Percentiles rank a stretch among this genome's conserved stretches.
phyloP scores from a whole-genome alignment of 2,888 invertebrate genomes.

The Mystacides longicornis region DNA sequence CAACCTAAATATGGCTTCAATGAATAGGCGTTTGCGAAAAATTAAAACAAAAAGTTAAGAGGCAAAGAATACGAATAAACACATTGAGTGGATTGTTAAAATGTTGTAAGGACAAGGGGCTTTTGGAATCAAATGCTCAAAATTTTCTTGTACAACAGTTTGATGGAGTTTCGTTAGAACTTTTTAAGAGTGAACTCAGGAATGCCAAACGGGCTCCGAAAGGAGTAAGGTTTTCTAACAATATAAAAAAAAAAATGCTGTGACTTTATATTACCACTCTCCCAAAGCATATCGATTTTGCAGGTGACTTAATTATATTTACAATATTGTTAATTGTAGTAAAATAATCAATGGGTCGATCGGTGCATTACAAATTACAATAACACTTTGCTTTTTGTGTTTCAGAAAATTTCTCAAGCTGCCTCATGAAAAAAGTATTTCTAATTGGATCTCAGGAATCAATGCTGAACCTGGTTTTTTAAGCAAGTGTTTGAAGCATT shows the following conservation, averaged over 20 bases:
- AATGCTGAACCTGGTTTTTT: conserved; percentile 1
- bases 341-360: neutral
- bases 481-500: conserved; percentile 3
- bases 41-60: conserved; percentile 2
- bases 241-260: neutral
- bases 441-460: neutral
- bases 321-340: neutral
- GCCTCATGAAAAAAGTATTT: conserved; percentile 3
- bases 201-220: neutral
- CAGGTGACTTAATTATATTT: neutral
- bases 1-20: neutral
- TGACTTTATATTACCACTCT: conserved; percentile 2
- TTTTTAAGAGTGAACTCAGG: neutral
- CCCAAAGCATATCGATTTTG: conserved; percentile 5
- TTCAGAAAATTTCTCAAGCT: conserved; percentile 1
- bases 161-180: conserved; percentile 1
- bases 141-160: neutral
- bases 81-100: neutral
- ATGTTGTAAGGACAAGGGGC: neutral
- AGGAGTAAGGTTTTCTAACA: neutral
- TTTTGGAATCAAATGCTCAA: conserved; percentile 1
- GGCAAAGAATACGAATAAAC: neutral
- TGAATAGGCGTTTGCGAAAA: conserved; percentile 1
- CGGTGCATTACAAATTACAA: neutral
- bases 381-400: conserved; percentile 1